These are phyloP conservation scores for Elysia chlorotica DNA, from an alignment of 1,140 invertebrate genomes.

Conservation along the genomic window DNA sequence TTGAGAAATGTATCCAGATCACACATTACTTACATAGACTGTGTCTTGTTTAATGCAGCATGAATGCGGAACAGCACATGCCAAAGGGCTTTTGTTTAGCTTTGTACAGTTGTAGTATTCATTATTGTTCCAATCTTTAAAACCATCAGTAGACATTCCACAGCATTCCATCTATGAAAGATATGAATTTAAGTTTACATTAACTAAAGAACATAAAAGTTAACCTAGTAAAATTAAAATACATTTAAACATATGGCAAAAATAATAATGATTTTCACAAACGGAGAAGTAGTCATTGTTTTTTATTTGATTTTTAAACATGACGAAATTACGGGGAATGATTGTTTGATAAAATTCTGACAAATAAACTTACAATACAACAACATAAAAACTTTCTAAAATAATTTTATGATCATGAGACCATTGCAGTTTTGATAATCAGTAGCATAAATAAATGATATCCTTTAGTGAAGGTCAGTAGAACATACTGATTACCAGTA, in stretches of 20 bases:
- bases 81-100: conserved; percentile 69
- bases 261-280: neutral
- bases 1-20: too few species aligned
- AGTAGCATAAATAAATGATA: too few species aligned
- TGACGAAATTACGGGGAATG: neutral
- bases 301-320: neutral
- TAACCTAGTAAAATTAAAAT: neutral
- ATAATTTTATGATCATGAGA: neutral
- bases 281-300: neutral
- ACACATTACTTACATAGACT: conserved; percentile 23
- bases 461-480: neutral
- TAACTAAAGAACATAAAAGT: neutral
- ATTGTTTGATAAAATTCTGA: neutral
- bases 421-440: neutral
- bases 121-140: conserved; percentile 92
- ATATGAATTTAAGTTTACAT: neutral
- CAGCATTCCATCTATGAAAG: conserved; percentile 82
- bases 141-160: conserved; percentile 85
- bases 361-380: neutral
- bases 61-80: conserved; percentile 89
- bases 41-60: conserved; percentile 72
- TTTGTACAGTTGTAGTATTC: conserved; percentile 81
- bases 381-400: neutral
- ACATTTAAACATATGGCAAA: too few species aligned
- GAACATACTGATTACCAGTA: too few species aligned